phyloP scores from a whole-genome alignment of 53 echinoderm and acorn worm genomes.

The Crossaster papposus region DNA sequence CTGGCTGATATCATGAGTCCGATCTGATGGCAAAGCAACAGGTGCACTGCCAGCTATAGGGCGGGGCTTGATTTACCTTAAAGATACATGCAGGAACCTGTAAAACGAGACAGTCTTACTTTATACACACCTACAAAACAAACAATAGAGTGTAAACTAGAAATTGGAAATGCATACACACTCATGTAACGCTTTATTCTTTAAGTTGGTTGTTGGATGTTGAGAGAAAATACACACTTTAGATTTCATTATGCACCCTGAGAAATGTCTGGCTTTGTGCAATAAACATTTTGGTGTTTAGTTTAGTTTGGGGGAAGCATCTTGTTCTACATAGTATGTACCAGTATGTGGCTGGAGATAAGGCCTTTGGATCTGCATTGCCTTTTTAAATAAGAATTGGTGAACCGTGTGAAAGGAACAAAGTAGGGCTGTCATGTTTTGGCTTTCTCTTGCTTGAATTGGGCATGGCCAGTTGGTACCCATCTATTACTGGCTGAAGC shows the following conservation, averaged over 20 bases:
- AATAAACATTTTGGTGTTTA: too few species aligned
- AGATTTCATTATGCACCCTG: too few species aligned
- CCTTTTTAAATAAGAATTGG: background rate
- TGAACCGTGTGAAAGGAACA: background rate
- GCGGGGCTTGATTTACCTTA: background rate
- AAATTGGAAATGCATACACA: too few species aligned
- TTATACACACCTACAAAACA: background rate
- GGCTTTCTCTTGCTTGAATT: constrained; percentile 4
- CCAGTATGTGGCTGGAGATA: too few species aligned
- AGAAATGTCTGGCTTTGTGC: too few species aligned
- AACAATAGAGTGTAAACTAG: background rate
- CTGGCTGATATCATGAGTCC: constrained; percentile 6
- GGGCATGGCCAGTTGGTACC: background rate
- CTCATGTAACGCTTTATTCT: background rate
- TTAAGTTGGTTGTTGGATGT: background rate
- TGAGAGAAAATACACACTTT: background rate
- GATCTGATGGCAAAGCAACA: background rate
- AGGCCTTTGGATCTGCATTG: too few species aligned
- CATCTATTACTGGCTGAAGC: background rate
- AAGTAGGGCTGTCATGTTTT: constrained; percentile 6
- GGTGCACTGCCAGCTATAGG: background rate
- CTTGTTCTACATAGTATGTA: too few species aligned
- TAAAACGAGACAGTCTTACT: background rate
- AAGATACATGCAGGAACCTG: background rate
- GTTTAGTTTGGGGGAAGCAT: too few species aligned